Conservation (phyloP, 1,140 invertebrate genomes). For the Eumeta japonica region DNA sequence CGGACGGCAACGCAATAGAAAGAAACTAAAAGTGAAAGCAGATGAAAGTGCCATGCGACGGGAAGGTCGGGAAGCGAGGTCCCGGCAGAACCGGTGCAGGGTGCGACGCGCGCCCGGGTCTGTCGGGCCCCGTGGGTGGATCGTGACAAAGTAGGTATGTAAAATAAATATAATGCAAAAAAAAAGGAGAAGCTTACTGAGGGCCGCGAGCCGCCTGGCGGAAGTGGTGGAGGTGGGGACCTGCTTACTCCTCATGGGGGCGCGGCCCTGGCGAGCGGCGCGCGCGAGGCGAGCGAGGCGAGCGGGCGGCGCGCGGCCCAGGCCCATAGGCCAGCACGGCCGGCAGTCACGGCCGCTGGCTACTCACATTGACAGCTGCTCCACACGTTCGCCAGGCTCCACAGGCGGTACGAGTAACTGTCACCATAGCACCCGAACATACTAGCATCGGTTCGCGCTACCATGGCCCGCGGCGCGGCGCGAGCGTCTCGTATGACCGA, state of each 20-base stretch:
- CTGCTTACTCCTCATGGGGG: slow-evolving; percentile 56
- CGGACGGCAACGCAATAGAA: too few relatives aligned
- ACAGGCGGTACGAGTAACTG: slow-evolving; percentile 69
- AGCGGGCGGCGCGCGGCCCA: slow-evolving; percentile 13
- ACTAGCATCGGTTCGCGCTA: slow-evolving; percentile 63
- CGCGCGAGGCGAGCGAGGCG: slow-evolving; percentile 14
- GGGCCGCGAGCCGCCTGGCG: slow-evolving; percentile 53
- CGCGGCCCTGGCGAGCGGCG: slow-evolving; percentile 5
- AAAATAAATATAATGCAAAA: slow-evolving; percentile 33
- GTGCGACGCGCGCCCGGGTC: background rate
- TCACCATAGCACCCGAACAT: slow-evolving; percentile 67
- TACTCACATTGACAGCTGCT: slow-evolving; percentile 69
- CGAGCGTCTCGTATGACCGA: slow-evolving; percentile 29
- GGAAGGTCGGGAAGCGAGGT: too few relatives aligned
- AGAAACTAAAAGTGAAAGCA: too few relatives aligned
- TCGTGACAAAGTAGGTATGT: background rate
- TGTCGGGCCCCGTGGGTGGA: background rate
- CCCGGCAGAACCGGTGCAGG: too few relatives aligned
- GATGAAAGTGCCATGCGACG: too few relatives aligned
- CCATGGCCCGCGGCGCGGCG: slow-evolving; percentile 57
- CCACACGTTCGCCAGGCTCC: slow-evolving; percentile 71
- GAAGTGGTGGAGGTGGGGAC: slow-evolving; percentile 53
- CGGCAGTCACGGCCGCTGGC: too few relatives aligned
- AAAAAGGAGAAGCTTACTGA: slow-evolving; percentile 56
- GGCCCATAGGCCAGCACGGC: background rate